Conservation (phyloP, 92 coral and sea anemone species). For the Paragorgia papillata region DNA sequence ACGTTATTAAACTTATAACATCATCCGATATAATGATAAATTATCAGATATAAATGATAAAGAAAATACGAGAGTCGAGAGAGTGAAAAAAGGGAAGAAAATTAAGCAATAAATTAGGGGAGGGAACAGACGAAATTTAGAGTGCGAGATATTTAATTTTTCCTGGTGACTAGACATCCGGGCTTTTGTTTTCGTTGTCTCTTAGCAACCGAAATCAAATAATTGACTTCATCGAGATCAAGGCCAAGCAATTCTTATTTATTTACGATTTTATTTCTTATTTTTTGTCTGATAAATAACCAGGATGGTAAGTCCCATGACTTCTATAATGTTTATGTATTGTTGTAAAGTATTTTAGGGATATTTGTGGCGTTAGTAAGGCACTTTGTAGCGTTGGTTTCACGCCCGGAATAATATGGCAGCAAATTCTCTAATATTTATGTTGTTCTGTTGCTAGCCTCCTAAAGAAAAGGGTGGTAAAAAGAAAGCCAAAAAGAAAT, state of each 20-base stretch:
- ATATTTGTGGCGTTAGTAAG: background rate
- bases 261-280: background rate
- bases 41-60: too few relatives aligned
- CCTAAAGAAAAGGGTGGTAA: conserved; percentile 91
- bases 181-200: conserved; percentile 7
- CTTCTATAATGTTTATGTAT: background rate
- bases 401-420: background rate
- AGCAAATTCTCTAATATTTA: too few relatives aligned
- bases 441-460: conserved; percentile 60
- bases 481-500: conserved; percentile 91
- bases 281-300: background rate
- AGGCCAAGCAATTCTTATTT: background rate
- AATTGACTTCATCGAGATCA: background rate
- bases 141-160: too few relatives aligned
- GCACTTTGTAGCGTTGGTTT: background rate
- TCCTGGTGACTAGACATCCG: conserved; percentile 28
- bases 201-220: conserved; percentile 30
- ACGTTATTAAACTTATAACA: too few relatives aligned
- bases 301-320: conserved; percentile 37
- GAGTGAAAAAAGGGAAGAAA: too few relatives aligned
- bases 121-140: too few relatives aligned
- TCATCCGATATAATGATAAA: too few relatives aligned
- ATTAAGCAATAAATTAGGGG: too few relatives aligned
- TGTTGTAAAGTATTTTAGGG: background rate
- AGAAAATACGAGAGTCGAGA: too few relatives aligned